These are phyloP conservation scores for Drosophila kambysellisi DNA, from an alignment of 2,888 invertebrate genomes.

Conservation along the genomic window DNA sequence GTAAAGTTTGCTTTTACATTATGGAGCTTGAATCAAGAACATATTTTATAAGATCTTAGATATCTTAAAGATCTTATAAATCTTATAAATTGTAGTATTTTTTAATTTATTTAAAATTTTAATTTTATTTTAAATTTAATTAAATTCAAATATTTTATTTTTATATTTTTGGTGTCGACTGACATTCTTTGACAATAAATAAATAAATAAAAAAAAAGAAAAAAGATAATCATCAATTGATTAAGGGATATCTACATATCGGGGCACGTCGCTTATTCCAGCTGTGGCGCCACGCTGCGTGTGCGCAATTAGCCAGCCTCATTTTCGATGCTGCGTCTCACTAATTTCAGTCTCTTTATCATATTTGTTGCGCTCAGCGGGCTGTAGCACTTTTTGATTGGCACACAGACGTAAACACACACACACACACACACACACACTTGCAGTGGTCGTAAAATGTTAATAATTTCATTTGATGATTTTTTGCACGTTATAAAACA, in stretches of 20 bases:
- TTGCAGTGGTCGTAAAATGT: constrained; percentile 22
- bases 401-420: not conserved
- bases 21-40: not conserved
- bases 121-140: no score
- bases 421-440: not conserved
- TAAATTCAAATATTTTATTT: no score
- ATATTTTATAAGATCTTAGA: not conserved
- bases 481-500: constrained; percentile 76
- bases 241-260: not conserved
- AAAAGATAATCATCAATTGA: not conserved
- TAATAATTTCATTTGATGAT: constrained; percentile 70
- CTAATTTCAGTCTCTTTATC: constrained; percentile 45
- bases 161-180: no score
- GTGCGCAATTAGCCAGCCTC: constrained; percentile 68
- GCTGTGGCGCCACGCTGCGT: constrained; percentile 65
- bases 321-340: constrained; percentile 12
- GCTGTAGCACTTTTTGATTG: constrained; percentile 24
- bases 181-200: no score
- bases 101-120: no score
- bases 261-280: not conserved
- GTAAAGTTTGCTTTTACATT: not conserved
- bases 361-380: constrained; percentile 28
- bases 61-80: no score
- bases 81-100: no score
- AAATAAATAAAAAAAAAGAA: no score